Evolutionary conservation across 2,888 invertebrate species (phyloP).

Genomic region (Chaetoderma sp.): DNA sequence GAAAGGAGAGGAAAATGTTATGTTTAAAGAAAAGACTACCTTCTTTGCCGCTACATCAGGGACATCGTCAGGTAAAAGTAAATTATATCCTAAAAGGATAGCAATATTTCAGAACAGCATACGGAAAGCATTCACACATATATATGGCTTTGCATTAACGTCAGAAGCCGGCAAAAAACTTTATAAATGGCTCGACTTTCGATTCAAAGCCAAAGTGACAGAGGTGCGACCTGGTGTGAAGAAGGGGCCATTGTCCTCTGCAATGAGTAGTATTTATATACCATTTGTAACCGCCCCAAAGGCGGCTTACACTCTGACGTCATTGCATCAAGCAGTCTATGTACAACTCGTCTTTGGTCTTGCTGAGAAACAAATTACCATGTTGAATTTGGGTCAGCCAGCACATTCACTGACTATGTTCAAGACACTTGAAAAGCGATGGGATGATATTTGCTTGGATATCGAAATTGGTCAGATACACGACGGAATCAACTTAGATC

Average conservation of each 20-base stretch:
- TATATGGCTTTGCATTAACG: no score
- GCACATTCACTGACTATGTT: conserved; percentile 61
- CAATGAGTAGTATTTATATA: no score
- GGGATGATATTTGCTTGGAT: conserved; percentile 51
- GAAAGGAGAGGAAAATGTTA: conserved; percentile 57
- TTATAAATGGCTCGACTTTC: conserved; percentile 57
- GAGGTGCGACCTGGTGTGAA: conserved; percentile 52
- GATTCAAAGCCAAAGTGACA: conserved; percentile 55
- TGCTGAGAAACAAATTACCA: conserved; percentile 58
- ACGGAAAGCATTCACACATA: no score
- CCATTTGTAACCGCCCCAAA: no score
- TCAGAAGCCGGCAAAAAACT: conserved; percentile 37
- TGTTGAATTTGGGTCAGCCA: conserved; percentile 65
- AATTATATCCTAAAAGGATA: no score
- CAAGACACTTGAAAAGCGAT: conserved; percentile 48
- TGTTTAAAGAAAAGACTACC: conserved; percentile 50
- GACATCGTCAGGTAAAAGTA: conserved; percentile 63
- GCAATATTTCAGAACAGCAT: no score
- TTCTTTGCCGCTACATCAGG: conserved; percentile 65
- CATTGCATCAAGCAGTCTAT: conserved; percentile 64
- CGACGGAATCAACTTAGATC: conserved; percentile 46
- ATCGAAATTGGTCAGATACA: conserved; percentile 55
- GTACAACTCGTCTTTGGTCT: conserved; percentile 64
- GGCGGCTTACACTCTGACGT: conserved; percentile 53
- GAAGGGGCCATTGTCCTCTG: conserved; percentile 63